These are phyloP conservation scores for Hymenochirus boettgeri DNA, from an alignment of 2,113 vertebrate species.

Conservation along the genomic window DNA sequence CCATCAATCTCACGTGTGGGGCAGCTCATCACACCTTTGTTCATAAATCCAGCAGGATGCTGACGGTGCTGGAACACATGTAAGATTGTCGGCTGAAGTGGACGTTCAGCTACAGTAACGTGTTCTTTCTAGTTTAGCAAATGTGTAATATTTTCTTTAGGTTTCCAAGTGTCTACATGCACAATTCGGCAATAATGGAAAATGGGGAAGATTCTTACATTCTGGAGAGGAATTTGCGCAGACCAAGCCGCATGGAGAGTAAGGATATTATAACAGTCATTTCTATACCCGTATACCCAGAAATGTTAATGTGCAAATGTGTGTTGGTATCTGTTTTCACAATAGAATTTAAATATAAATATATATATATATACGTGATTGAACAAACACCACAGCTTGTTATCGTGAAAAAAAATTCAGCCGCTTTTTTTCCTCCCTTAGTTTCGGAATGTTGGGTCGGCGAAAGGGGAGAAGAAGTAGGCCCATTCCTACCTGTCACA, in stretches of 20 bases:
- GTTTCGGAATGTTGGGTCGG: slow-evolving; percentile 33
- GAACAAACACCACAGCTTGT: no score
- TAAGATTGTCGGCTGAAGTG: background rate
- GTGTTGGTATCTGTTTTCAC: no score
- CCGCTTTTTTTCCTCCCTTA: no score
- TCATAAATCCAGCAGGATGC: no score
- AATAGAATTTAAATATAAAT: no score
- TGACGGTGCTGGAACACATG: no score
- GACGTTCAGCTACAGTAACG: background rate
- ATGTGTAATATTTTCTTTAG: background rate
- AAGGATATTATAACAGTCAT: background rate
- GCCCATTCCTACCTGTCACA: slow-evolving; percentile 22
- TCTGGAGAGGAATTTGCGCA: slow-evolving; percentile 11
- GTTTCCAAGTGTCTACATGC: slow-evolving; percentile 13
- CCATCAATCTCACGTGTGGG: no score
- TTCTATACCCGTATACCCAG: no score
- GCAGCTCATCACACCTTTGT: no score
- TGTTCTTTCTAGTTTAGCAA: background rate
- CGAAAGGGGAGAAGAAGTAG: slow-evolving; percentile 11
- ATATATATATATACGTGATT: no score
- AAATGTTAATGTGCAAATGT: no score
- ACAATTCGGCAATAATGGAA: slow-evolving; percentile 38
- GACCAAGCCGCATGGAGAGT: slow-evolving; percentile 19
- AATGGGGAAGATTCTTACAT: slow-evolving; percentile 34
- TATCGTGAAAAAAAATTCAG: no score